phyloP scores from a whole-genome alignment of 1,140 invertebrate genomes.

The Dreissena polymorpha region DNA sequence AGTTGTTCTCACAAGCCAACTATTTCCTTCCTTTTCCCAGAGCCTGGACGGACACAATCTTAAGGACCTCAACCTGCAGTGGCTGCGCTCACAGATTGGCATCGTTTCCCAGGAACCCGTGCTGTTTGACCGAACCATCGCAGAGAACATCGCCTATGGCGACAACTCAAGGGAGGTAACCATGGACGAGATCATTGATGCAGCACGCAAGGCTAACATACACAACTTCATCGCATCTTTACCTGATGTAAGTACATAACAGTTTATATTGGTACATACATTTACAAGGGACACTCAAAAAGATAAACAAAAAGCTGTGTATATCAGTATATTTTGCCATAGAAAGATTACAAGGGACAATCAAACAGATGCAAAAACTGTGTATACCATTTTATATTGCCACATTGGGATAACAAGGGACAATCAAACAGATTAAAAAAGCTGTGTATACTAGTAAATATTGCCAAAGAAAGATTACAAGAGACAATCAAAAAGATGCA shows the following conservation, averaged over 20 bases:
- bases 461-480: too few relatives aligned
- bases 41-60: slow-evolving; percentile 74
- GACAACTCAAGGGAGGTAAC: slow-evolving; percentile 85
- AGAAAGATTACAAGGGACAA: too few relatives aligned
- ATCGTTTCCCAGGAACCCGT: slow-evolving; percentile 91
- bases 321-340: too few relatives aligned
- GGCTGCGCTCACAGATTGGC: slow-evolving; percentile 83
- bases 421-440: too few relatives aligned
- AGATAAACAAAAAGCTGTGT: too few relatives aligned
- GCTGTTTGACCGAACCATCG: slow-evolving; percentile 90
- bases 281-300: too few relatives aligned
- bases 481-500: too few relatives aligned
- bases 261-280: neutral
- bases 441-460: too few relatives aligned
- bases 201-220: slow-evolving; percentile 91
- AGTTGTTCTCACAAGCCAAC: too few relatives aligned
- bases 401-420: too few relatives aligned
- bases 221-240: slow-evolving; percentile 89
- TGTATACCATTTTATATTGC: too few relatives aligned
- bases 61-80: slow-evolving; percentile 71
- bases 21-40: neutral
- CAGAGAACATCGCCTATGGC: slow-evolving; percentile 93
- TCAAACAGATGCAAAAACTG: too few relatives aligned
- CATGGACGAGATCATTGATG: slow-evolving; percentile 88
- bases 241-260: slow-evolving; percentile 79